Base-by-base conservation (phyloP, 2,797 vertebrate species). In the Aulostomus chinensis region DNA sequence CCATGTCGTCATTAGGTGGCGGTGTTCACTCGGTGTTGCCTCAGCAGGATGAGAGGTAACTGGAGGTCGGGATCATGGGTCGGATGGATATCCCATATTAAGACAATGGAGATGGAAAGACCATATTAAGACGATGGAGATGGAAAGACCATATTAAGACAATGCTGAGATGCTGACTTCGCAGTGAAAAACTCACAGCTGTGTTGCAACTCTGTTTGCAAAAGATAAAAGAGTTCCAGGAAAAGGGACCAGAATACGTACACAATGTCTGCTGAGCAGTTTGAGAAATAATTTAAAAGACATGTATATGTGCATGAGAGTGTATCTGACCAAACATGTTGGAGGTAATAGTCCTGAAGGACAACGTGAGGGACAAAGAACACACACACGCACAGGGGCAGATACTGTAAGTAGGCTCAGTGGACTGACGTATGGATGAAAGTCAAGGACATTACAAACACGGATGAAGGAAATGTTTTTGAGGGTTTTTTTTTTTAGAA, bases 121-220 rank as follows among this genome's bases (percentile, higher is more conserved):
- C 88, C 91, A 90, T 90, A 91, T 90, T 90, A 91, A 91, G 89
- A 90, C 52, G 82, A 75, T 74, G 76, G 83, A 36, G 24, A 29
- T 30, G 88, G 86, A 85, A 87, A 88, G 89, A 88, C 88, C 91
- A 90, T 90, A 91, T 90, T 90, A 91, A 91, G 89, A 90, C 52
- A 83, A 75, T 74, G 76, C 68, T 68, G 84, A 91, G 84, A 91
- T 74, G 68, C 33, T 40, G 81, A 77, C 65, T 79, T 36, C 49
- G 65, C 73, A 70, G 82, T 79, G 42, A 73, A 81, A 78, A 61
- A 51, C 68, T 72, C 76, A 71, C 58, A n/a, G n/a, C 71, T 65
- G 72, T 90, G 82, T 68, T 48, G 85, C 45, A 86, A 88, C 58
- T 29, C 1, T 91, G 59, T 92, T 91, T 91, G 77, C 73, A 16